Evolutionary conservation across 1,140 invertebrate genomes (phyloP).

Genomic region (Drosophila hydei): DNA sequence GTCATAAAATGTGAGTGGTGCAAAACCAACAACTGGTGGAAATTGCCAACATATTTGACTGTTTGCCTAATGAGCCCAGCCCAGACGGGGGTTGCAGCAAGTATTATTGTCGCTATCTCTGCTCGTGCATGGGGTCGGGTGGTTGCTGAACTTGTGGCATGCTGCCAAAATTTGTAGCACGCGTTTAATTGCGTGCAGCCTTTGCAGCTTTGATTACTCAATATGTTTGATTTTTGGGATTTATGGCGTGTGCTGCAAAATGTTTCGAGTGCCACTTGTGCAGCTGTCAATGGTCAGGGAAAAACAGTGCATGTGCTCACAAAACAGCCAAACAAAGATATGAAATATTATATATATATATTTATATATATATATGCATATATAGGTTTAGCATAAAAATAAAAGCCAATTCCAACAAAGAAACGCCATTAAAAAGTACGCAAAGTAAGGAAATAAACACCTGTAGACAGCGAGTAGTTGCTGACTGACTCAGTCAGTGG

Average conservation of each 20-base stretch:
- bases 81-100: slow-evolving; percentile 28
- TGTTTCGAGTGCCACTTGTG: slow-evolving; percentile 55
- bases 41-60: slow-evolving; percentile 79
- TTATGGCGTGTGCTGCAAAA: slow-evolving; percentile 48
- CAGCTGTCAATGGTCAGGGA: slow-evolving; percentile 51
- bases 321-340: not conserved
- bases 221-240: slow-evolving; percentile 79
- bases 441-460: slow-evolving; percentile 53
- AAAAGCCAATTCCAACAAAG: slow-evolving; percentile 68
- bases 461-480: slow-evolving; percentile 43
- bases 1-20: slow-evolving; percentile 74
- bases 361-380: not conserved
- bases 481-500: slow-evolving; percentile 20
- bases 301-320: slow-evolving; percentile 40
- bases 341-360: no score
- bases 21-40: slow-evolving; percentile 76
- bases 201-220: slow-evolving; percentile 74
- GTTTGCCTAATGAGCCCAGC: slow-evolving; percentile 74
- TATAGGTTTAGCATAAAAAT: slow-evolving; percentile 33
- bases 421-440: slow-evolving; percentile 64
- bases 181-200: slow-evolving; percentile 19
- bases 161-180: slow-evolving; percentile 31
- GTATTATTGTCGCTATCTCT: slow-evolving; percentile 18
- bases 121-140: slow-evolving; percentile 13
- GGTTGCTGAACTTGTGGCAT: slow-evolving; percentile 13